Conservation (phyloP, 1,140 invertebrate genomes). For the Micrasema longulum region DNA sequence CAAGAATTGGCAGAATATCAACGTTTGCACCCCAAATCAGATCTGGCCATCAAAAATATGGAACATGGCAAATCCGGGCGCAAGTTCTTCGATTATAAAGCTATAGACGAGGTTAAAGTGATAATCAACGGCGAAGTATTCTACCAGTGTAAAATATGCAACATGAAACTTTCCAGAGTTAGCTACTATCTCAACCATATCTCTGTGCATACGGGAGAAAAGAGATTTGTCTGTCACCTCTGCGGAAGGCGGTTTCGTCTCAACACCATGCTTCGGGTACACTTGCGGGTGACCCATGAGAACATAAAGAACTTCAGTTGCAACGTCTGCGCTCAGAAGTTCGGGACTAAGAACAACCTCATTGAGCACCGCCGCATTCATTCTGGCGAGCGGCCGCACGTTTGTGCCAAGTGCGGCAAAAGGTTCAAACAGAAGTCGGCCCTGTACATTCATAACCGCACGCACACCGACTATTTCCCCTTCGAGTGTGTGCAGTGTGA, state of each 20-base stretch:
- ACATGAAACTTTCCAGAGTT: slow-evolving; percentile 70
- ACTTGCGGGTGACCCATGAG: slow-evolving; percentile 66
- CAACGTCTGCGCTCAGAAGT: slow-evolving; percentile 61
- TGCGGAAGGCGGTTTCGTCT: slow-evolving; percentile 53
- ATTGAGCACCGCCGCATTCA: slow-evolving; percentile 71
- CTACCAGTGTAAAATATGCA: slow-evolving; percentile 71
- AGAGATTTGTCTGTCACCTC: slow-evolving; percentile 49
- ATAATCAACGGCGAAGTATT: slow-evolving; percentile 65
- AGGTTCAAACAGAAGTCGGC: slow-evolving; percentile 84
- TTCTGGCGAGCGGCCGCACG: slow-evolving; percentile 84
- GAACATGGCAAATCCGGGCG: slow-evolving; percentile 22
- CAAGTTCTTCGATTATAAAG: slow-evolving; percentile 57
- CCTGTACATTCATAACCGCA: slow-evolving; percentile 64
- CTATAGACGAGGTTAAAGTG: slow-evolving; percentile 61
- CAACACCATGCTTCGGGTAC: slow-evolving; percentile 52
- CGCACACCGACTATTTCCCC: slow-evolving; percentile 54
- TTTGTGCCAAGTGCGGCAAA: slow-evolving; percentile 85
- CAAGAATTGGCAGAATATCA: slow-evolving; percentile 41
- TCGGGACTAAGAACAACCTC: slow-evolving; percentile 62
- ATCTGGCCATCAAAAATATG: slow-evolving; percentile 1
- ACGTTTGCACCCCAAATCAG: slow-evolving; percentile 26
- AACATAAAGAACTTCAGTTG: slow-evolving; percentile 69
- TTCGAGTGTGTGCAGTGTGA: slow-evolving; percentile 54
- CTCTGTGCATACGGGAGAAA: slow-evolving; percentile 64
- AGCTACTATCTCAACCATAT: slow-evolving; percentile 73